Evolutionary conservation across 2,797 vertebrate genomes (phyloP).

Genomic region (Crenuchus spilurus): DNA sequence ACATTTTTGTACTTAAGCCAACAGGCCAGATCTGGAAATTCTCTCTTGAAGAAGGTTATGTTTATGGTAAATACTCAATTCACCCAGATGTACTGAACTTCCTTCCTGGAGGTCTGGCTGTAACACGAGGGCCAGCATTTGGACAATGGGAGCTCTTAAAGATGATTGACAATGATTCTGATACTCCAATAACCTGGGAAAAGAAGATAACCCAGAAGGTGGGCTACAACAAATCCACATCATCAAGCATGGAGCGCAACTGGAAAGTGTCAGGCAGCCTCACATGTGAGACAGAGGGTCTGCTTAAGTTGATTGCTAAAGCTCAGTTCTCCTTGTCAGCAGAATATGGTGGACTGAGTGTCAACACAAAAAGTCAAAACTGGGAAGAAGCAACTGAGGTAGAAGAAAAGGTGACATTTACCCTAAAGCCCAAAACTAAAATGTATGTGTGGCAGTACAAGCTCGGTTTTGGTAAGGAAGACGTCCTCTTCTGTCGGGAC

Average conservation of each 20-base stretch:
- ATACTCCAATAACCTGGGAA: background rate
- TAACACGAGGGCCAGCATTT: slow-evolving; percentile 8
- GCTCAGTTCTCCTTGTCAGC: background rate
- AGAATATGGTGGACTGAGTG: slow-evolving; percentile 6
- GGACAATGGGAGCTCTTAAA: slow-evolving; percentile 12
- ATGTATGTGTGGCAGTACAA: background rate
- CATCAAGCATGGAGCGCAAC: background rate
- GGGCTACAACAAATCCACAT: slow-evolving; percentile 9
- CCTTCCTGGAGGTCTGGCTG: slow-evolving; percentile 25
- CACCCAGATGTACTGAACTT: slow-evolving; percentile 25
- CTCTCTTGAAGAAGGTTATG: too few relatives aligned
- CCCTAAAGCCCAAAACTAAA: background rate
- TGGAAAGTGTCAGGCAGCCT: background rate
- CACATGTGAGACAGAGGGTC: background rate
- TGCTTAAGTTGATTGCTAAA: background rate
- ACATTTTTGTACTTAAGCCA: background rate
- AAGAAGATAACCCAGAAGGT: slow-evolving; percentile 3
- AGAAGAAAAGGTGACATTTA: background rate
- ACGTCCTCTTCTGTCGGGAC: slow-evolving; percentile 16
- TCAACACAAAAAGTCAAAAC: background rate
- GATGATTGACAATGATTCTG: background rate
- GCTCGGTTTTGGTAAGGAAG: background rate
- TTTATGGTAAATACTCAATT: slow-evolving; percentile 1
- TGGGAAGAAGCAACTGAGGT: background rate
- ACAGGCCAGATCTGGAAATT: too few relatives aligned